These are phyloP conservation scores for Ammospiza nelsoni DNA, from an alignment of 2,113 vertebrate species.

Conservation along the genomic window DNA sequence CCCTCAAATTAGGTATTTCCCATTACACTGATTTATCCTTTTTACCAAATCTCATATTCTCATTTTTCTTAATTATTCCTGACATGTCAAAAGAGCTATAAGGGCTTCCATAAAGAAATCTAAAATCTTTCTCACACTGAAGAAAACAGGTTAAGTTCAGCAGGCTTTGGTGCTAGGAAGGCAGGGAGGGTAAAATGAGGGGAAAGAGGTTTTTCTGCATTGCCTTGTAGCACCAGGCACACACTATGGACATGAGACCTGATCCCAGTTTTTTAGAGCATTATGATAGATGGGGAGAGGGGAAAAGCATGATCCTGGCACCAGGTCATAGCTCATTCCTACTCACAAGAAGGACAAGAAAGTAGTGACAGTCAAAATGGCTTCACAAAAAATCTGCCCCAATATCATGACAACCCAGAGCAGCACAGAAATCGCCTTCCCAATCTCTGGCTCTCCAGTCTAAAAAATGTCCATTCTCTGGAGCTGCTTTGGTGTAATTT, in stretches of 20 bases:
- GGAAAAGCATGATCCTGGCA: neutral
- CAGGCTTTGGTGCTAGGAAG: neutral
- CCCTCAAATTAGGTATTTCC: neutral
- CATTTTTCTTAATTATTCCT: slow-evolving; percentile 26
- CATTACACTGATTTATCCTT: neutral
- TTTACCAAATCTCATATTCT: neutral
- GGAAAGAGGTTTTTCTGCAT: neutral
- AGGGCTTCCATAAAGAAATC: neutral
- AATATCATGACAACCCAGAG: fast-evolving
- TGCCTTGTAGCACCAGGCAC: neutral
- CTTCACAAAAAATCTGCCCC: neutral
- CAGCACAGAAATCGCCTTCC: neutral
- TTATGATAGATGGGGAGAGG: fast-evolving
- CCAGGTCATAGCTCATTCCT: neutral
- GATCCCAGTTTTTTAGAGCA: neutral
- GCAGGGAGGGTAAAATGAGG: neutral
- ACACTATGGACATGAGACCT: fast-evolving
- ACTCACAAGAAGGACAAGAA: neutral
- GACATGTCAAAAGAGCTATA: neutral
- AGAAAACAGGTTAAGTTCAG: neutral
- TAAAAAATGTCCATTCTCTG: neutral
- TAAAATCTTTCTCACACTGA: neutral
- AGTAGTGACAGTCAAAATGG: neutral
- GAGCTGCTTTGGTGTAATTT: neutral
- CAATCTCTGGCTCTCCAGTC: neutral